Evolutionary conservation across 1,140 invertebrate species (phyloP), one percentile per base, ranked within the genome.

Genomic region (Drosophila grimshawi): DNA sequence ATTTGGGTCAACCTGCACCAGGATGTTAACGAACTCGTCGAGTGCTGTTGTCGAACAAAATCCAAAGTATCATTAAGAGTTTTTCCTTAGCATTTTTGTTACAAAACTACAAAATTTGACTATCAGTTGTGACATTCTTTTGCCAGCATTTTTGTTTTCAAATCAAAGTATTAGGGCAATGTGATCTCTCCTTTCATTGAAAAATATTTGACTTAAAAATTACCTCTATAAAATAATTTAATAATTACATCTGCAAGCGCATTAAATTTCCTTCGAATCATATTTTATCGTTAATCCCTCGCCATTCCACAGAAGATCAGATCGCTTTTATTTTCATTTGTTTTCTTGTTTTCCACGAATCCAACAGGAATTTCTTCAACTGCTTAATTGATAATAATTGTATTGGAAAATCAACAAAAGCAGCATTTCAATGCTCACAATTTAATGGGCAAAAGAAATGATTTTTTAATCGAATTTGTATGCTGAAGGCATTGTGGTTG

Each of bases 381-480:
- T 64, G 68, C 5, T 37, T 35, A 70, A 70, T 56, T 57, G 49
- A 35, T 30, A 37, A 66, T 56, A 66, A 57, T 46, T 55, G 10
- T 52, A 65, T 59, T 56, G 52, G 30, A 35, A 64, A 65, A 64
- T 41, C 52, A 65, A 71, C 35, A 57, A 7, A 27, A 64, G 8
- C 10, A 10, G 4, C 10, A 46, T 3, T 51, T 63, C 45, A 39
- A 43, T 37, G n/a, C 53, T 59, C 33, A 1, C 5, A 46, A 71
- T 30, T 60, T 51, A 27, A 11, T 41, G 7, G 55, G 37, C 49
- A 53, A 55, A 39, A 33, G 19, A 35, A 32, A 46, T 45, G 33
- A 53, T 67, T 73, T 76, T 76, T 74, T 78, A 80, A 78, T 80
- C 76, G 76, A 80, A 71, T 78, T 78, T 71, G 64, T 78, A 51